Evolutionary conservation across 2,113 vertebrate genomes (phyloP), one percentile per base, ranked within the genome.

Genomic region (Pseudorasbora parva): DNA sequence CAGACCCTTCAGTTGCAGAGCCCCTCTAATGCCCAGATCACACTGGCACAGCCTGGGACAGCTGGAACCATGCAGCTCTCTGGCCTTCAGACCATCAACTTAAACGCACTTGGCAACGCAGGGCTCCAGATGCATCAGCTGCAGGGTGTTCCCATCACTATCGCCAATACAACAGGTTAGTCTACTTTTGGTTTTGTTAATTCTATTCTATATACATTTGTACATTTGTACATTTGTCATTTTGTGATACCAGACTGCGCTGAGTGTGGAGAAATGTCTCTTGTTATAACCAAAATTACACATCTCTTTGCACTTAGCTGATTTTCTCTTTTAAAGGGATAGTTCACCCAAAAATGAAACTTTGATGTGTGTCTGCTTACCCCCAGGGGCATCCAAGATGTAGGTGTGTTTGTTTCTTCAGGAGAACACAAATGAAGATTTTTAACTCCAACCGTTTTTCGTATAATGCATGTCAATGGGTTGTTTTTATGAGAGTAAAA

Each of bases 1-100:
- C 98, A 99, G 86, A 98, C 97, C 60, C 94, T 99, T 89, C 98
- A 99, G 93, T 93, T 99, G 86, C 97, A 99, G 90, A 98, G 95
- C 89, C 96, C 97, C 0, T 88, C 95, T 14, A 97, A 97, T 68
- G 91, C 96, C 0, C 98, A 98, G 94, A 97, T 99, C 93, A 97
- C 98, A 1, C 90, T 99, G 91, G 96, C 97, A 43, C 96, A 97
- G 85, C 90, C 95, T 45, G 94, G 95, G 88, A 92, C 96, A 0
- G 94, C 97, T 72, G 97, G 96, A 82, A 95, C 97, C 0, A 93
- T 97, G 87, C 97, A 98, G 76, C 96, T 99, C 77, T 97, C 96
- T 51, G 96, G 96, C 77, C 95, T 99, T 86, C 97, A 98, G 93
- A 99, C 97, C 92, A 99, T 99, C 89, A 99, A 98, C 92, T 95